These are phyloP conservation scores for Tiliacea aurago DNA, from an alignment of 2,888 invertebrate species.

Conservation along the genomic window DNA sequence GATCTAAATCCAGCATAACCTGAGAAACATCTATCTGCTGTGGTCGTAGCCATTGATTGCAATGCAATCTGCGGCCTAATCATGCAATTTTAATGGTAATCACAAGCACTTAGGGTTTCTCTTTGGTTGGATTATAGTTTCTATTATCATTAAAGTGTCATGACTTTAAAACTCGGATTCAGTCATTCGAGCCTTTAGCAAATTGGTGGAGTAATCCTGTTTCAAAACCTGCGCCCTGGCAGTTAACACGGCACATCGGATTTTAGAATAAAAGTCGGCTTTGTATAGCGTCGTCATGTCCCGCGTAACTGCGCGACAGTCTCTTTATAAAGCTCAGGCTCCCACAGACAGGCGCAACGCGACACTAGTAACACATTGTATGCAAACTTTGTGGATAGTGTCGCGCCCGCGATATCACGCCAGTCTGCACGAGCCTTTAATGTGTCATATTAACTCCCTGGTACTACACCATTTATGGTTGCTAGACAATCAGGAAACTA, in stretches of 20 bases:
- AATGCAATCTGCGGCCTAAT: slow-evolving; percentile 45
- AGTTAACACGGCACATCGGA: not conserved
- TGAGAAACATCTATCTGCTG: slow-evolving; percentile 39
- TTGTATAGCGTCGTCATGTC: not conserved
- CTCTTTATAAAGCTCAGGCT: not conserved
- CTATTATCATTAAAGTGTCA: slow-evolving; percentile 40
- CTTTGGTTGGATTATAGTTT: slow-evolving; percentile 35
- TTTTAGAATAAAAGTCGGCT: not conserved
- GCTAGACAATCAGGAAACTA: not conserved
- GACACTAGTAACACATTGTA: too few relatives aligned
- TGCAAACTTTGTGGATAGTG: too few relatives aligned
- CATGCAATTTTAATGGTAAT: slow-evolving; percentile 58
- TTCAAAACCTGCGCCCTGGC: not conserved
- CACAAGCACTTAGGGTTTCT: slow-evolving; percentile 47
- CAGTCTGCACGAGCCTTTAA: too few relatives aligned
- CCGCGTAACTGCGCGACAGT: too few relatives aligned
- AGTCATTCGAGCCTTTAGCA: slow-evolving; percentile 24
- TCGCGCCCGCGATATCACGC: too few relatives aligned
- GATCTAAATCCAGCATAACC: slow-evolving; percentile 24
- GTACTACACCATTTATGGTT: not conserved
- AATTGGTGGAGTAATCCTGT: slow-evolving; percentile 20
- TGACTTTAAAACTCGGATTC: slow-evolving; percentile 29
- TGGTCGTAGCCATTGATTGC: slow-evolving; percentile 48
- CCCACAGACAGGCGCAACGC: too few relatives aligned
- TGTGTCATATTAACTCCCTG: not conserved